Evolutionary conservation across 2,888 invertebrate genomes (phyloP), one percentile per base, ranked within the genome.

Genomic region (Drosophila colorata): DNA sequence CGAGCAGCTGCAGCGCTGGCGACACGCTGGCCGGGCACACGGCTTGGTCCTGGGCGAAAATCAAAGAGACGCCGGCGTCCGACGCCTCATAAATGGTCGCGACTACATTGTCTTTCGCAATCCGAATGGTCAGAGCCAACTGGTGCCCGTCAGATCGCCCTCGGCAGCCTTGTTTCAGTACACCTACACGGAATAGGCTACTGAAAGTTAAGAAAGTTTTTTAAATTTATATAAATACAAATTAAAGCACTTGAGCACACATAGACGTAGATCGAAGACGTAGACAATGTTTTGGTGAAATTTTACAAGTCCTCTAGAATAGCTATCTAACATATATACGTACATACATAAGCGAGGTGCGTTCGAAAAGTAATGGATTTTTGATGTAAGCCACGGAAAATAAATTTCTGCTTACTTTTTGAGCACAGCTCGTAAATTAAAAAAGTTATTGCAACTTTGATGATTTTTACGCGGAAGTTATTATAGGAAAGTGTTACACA

Each of bases 111-210:
- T 96, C 0, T 93, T 94, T 25, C 94, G 94, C 14, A 93, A 94
- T 18, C 91, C 93, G 3, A 93, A 93, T 60, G 96, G 96, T 0
- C 94, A 94, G 18, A 94, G 93, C n/a, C 94, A 95, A 76, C 93
- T 97, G 63, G 94, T 97, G 52, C 97, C 97, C 0, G 93, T 95
- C 0, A 92, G 96, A 74, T 94, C 95, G 3, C 96, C 96, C 0
- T 96, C 97, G 0, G 96, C 96, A 11, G 94, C 96, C 49, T 92
- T 97, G 4, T 97, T 96, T 92, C 95, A 95, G 70, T 94, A 93
- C 80, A 92, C 93, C 2, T 92, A 92, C 44, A 91, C 91, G 47
- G 90, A 92, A 55, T 92, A 89, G 64, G 13, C 23, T 14, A 9
- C 7, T 4, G 25, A 1, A 25, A 25, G 1, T 46, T 6, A 11